Percentiles rank a stretch among this genome's conserved stretches.
phyloP scores from a whole-genome alignment of 2,797 vertebrate genomes.

The Lagodon rhomboides region DNA sequence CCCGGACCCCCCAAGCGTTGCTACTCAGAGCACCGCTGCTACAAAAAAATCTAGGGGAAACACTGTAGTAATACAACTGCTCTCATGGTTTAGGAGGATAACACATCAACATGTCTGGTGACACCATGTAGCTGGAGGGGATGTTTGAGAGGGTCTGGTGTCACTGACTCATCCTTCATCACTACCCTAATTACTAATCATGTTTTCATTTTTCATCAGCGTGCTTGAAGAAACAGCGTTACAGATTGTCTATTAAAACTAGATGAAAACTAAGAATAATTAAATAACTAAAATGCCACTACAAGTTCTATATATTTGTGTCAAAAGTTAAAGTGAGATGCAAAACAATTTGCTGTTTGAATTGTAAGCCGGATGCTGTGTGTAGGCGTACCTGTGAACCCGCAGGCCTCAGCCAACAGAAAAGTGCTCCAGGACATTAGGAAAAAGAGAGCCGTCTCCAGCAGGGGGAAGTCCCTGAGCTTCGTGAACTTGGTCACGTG shows the following conservation, averaged over 20 bases:
- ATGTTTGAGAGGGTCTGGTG: no score
- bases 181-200: no score
- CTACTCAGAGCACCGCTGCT: no score
- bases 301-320: neutral
- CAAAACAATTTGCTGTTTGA: neutral
- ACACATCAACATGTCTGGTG: no score
- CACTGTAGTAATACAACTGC: no score
- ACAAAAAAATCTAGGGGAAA: no score
- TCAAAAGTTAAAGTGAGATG: neutral
- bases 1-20: no score
- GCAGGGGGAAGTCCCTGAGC: slow-evolving; percentile 93
- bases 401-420: slow-evolving; percentile 95
- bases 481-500: slow-evolving; percentile 99
- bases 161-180: no score
- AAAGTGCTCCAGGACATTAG: slow-evolving; percentile 99
- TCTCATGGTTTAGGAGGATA: no score
- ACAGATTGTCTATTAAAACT: neutral
- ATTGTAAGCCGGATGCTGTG: neutral
- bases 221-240: neutral
- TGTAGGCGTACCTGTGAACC: slow-evolving; percentile 90
- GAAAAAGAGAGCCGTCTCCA: slow-evolving; percentile 98
- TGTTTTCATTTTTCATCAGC: no score
- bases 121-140: no score
- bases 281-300: neutral
- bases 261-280: neutral